Base-by-base conservation (phyloP, 2,113 vertebrate species). In the Sylvia atricapilla region DNA sequence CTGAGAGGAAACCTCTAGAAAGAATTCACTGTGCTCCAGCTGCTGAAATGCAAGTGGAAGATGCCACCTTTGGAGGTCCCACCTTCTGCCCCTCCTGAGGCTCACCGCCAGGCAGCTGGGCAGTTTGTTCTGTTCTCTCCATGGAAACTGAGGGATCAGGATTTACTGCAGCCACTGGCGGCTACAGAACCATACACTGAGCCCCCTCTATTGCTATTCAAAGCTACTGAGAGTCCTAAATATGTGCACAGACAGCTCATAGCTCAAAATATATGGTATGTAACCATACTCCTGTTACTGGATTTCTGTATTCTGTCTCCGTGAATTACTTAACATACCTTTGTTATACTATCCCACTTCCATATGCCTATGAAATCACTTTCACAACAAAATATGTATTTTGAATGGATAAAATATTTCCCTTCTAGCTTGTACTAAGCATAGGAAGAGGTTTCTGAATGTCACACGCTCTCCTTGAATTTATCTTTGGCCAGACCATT, bases 401-500 rank as follows among this genome's bases (percentile, higher is more conserved):
- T 75, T 52, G 11, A 89, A 77, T 55, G 20, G 56, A 87, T 91
- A 92, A 93, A 96, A 73, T 74, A 77, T 67, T 92, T 92, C 5
- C 33, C 37, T 43, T 97, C 52, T 33, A 49, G 53, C 56, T 46
- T 73, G 43, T 70, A 63, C 30, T 91, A 86, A 62, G 43, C 69
- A 74, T 15, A 89, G 72, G 23, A 28, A 55, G 21, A 56, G 30
- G 9, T 67, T 95, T 95, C 60, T 94, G 75, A 92, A 97, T 97
- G 85, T 93, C 95, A 94, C 49, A 91, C 9, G 2, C 11, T 95
- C 80, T 96, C 86, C 83, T 96, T 96, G 93, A 74, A 82, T 96
- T 97, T 91, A 94, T 93, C 95, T 97, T 96, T 95, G 87, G 66
- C 44, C 64, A 83, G 84, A 78, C 44, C 87, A 95, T 96, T 93